These are phyloP conservation scores for Pristis pectinata DNA, from an alignment of 2,797 vertebrate species.

Conservation along the genomic window DNA sequence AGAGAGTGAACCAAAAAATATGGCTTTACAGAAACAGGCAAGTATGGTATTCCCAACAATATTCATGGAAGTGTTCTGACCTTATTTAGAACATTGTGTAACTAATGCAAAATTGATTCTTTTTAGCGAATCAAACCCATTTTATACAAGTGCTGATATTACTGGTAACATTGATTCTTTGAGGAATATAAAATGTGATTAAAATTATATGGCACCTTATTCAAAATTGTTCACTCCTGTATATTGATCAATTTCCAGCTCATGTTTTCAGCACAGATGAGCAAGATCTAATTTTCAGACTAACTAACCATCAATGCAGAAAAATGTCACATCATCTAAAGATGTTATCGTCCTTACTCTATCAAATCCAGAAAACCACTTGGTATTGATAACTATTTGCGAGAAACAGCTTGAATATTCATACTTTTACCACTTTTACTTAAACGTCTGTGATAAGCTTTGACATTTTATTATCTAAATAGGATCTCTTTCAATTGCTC, in stretches of 20 bases:
- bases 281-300: too few relatives aligned
- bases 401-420: background rate
- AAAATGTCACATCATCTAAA: background rate
- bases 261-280: background rate
- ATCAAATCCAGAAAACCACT: background rate
- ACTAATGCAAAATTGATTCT: background rate
- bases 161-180: background rate
- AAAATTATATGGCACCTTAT: background rate
- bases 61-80: background rate
- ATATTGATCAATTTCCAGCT: background rate
- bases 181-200: background rate
- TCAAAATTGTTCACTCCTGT: background rate
- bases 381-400: background rate
- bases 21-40: conserved; percentile 57
- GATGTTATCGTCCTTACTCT: background rate
- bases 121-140: background rate
- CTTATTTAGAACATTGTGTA: background rate
- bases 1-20: conserved; percentile 43
- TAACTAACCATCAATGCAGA: background rate
- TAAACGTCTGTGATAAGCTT: background rate
- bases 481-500: background rate
- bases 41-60: conserved; percentile 36
- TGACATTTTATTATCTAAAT: background rate
- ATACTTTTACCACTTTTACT: background rate
- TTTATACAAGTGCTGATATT: background rate